Evolutionary conservation across 2,888 invertebrate genomes (phyloP).

Genomic region (Melinaea menophilus): DNA sequence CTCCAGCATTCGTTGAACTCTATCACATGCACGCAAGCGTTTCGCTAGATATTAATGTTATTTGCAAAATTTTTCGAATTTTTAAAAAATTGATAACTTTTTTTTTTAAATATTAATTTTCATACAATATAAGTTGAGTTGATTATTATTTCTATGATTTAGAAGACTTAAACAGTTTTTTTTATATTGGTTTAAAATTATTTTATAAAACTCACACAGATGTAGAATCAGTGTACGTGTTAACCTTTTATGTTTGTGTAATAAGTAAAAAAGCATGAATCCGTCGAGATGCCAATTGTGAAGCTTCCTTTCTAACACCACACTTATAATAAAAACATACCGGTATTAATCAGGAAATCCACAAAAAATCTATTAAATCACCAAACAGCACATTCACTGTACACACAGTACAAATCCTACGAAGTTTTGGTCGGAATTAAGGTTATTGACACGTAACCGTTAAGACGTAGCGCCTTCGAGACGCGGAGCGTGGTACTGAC

Average conservation of each 20-base stretch:
- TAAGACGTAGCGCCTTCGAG: slow-evolving; percentile 38
- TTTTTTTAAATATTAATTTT: not conserved
- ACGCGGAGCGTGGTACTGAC: slow-evolving; percentile 53
- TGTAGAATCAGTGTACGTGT: slow-evolving; percentile 18
- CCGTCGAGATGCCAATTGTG: slow-evolving; percentile 31
- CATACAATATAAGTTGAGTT: not conserved
- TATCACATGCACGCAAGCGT: slow-evolving; percentile 39
- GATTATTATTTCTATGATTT: not conserved
- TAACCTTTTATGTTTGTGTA: slow-evolving; percentile 4
- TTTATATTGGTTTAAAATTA: too few relatives aligned
- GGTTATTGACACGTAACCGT: slow-evolving; percentile 29
- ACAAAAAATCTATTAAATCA: slow-evolving; percentile 33
- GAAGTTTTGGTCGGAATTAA: slow-evolving; percentile 26
- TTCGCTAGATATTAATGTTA: not conserved
- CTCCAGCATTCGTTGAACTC: slow-evolving; percentile 44
- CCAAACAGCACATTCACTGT: slow-evolving; percentile 32
- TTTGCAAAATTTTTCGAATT: not conserved
- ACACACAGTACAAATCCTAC: slow-evolving; percentile 22
- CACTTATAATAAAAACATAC: slow-evolving; percentile 54
- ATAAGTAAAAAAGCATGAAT: slow-evolving; percentile 6
- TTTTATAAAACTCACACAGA: slow-evolving; percentile 9
- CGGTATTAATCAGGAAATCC: slow-evolving; percentile 56
- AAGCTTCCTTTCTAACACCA: slow-evolving; percentile 43
- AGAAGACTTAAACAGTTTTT: too few relatives aligned
- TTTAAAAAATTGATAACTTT: not conserved